These are phyloP conservation scores for Pseudomyrmex sp. DNA, from an alignment of 1,140 invertebrate species.

Conservation along the genomic window DNA sequence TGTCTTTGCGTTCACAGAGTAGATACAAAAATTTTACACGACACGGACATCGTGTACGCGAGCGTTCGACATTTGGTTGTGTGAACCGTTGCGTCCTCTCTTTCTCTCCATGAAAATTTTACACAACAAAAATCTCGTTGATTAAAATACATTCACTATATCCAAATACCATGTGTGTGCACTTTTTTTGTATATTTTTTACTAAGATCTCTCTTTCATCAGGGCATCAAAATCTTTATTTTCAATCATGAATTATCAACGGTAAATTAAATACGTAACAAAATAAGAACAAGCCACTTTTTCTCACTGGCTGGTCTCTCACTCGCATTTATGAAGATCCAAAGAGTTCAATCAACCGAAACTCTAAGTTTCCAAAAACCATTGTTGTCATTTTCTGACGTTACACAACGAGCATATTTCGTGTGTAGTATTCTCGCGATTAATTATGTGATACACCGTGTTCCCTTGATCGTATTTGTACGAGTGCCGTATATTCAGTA, in stretches of 20 bases:
- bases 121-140: conserved; percentile 37
- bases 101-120: conserved; percentile 71
- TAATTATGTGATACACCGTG: conserved; percentile 27
- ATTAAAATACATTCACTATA: conserved; percentile 64
- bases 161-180: conserved; percentile 41
- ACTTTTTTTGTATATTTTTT: conserved; percentile 23
- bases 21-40: conserved; percentile 74
- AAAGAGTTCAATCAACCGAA: conserved; percentile 76
- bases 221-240: conserved; percentile 75
- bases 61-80: conserved; percentile 60
- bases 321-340: conserved; percentile 63
- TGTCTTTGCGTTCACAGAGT: conserved; percentile 61
- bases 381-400: background rate
- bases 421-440: background rate
- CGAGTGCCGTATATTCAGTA: conserved; percentile 37
- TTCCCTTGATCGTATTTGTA: conserved; percentile 22
- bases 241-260: conserved; percentile 67
- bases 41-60: conserved; percentile 63
- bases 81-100: conserved; percentile 59
- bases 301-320: conserved; percentile 65
- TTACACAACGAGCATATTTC: background rate
- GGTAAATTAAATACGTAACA: conserved; percentile 75
- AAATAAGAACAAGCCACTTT: conserved; percentile 73
- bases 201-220: conserved; percentile 67
- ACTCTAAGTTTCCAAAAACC: conserved; percentile 69